phyloP scores from a whole-genome alignment of 2,797 vertebrate species.

The Avahi laniger region DNA sequence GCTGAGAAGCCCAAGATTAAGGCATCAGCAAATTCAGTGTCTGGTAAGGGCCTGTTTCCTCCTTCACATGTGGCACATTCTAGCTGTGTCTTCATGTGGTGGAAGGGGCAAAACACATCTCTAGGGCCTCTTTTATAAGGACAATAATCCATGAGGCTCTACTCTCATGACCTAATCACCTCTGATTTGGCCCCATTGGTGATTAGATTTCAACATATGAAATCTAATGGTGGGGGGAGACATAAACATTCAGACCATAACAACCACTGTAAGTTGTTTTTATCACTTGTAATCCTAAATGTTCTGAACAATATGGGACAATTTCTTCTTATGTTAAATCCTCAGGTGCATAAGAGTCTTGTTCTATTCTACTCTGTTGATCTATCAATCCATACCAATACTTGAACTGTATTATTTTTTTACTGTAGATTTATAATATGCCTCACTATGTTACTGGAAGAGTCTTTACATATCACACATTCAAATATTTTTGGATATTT shows the following conservation, averaged over 20 bases:
- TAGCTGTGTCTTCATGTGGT: not conserved
- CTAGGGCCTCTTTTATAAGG: not conserved
- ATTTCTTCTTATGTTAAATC: not conserved
- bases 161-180: not conserved
- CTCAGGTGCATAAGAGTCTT: not conserved
- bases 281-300: not conserved
- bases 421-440: not conserved
- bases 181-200: not conserved
- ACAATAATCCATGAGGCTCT: not conserved
- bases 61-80: not conserved
- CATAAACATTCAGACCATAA: not conserved
- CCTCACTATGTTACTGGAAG: not conserved
- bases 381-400: not conserved
- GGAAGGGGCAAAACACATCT: not conserved
- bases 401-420: not conserved
- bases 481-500: not conserved
- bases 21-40: not conserved
- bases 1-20: not conserved
- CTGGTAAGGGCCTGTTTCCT: not conserved
- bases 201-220: not conserved
- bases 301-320: not conserved
- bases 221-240: not conserved
- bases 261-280: not conserved
- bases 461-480: not conserved
- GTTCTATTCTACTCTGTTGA: not conserved